Percentiles rank a stretch among this genome's conserved stretches.
Evolutionary conservation across 2,888 invertebrate species (phyloP).

Genomic region (Drosophila leonis): DNA sequence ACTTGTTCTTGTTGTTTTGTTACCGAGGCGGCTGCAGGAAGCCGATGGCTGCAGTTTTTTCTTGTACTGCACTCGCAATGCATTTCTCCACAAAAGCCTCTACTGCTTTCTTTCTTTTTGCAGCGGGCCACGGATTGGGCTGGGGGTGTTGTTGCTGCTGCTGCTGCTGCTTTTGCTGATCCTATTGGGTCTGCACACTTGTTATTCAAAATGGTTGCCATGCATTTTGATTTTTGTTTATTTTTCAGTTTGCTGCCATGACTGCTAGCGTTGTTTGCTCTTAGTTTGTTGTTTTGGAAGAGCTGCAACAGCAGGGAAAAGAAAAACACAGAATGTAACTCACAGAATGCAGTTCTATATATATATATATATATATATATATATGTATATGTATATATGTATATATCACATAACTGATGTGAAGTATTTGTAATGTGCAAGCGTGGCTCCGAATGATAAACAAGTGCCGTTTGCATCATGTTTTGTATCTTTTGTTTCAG

Average conservation of each 20-base stretch:
- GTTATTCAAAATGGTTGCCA: constrained; percentile 80
- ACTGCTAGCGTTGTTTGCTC: constrained; percentile 70
- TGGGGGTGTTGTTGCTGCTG: neutral
- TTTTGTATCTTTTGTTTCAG: constrained; percentile 1
- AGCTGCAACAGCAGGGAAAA: constrained; percentile 45
- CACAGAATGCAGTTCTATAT: constrained; percentile 13
- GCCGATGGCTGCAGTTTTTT: constrained; percentile 63
- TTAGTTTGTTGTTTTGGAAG: constrained; percentile 68
- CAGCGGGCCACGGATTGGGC: neutral
- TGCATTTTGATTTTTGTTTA: constrained; percentile 77
- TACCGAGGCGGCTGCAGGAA: constrained; percentile 58
- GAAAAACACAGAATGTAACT: constrained; percentile 1
- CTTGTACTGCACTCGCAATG: constrained; percentile 63
- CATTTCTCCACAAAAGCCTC: constrained; percentile 54
- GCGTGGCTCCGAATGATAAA: constrained; percentile 29
- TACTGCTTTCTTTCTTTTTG: constrained; percentile 52
- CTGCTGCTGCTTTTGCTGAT: constrained; percentile 19
- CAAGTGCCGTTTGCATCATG: constrained; percentile 23
- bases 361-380: neutral
- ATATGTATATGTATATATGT: neutral
- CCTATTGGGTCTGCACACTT: constrained; percentile 63
- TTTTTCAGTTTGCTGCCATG: constrained; percentile 77
- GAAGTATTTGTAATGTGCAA: constrained; percentile 37
- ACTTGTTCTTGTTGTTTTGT: constrained; percentile 48
- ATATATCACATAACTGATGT: constrained; percentile 26